Conservation (phyloP, 1,140 invertebrate species). For the Calliphora vicina region DNA sequence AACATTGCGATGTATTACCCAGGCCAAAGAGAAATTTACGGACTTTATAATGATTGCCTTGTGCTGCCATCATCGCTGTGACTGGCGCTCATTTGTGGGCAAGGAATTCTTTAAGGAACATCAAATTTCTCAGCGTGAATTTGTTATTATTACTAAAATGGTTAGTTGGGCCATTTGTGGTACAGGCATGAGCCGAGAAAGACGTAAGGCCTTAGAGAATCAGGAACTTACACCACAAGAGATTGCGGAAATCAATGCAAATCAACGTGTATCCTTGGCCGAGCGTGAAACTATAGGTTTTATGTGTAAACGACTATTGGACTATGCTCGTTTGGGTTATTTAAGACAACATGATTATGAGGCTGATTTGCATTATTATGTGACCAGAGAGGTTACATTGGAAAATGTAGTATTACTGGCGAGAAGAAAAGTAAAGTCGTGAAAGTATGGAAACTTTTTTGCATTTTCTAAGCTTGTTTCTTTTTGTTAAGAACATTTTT, state of each 20-base stretch:
- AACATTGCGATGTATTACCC: constrained; percentile 70
- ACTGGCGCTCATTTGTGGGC: constrained; percentile 75
- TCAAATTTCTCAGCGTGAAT: constrained; percentile 71
- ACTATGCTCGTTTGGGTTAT: constrained; percentile 76
- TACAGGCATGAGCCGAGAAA: constrained; percentile 66
- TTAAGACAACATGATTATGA: constrained; percentile 69
- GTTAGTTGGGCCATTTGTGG: constrained; percentile 88
- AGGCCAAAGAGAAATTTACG: constrained; percentile 46
- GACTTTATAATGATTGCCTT: constrained; percentile 78
- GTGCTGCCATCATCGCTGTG: constrained; percentile 88
- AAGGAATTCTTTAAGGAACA: constrained; percentile 67
- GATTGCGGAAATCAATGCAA: constrained; percentile 9
- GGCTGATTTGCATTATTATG: constrained; percentile 72
- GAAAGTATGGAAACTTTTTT: background rate
- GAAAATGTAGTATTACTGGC: constrained; percentile 83
- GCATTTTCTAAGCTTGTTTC: background rate
- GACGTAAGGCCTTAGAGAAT: constrained; percentile 50
- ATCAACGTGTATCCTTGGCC: constrained; percentile 50
- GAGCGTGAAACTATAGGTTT: constrained; percentile 73
- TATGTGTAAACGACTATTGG: constrained; percentile 78
- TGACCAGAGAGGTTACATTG: constrained; percentile 70
- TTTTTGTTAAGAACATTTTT: background rate
- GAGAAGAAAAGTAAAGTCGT: background rate
- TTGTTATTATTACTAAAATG: constrained; percentile 78
- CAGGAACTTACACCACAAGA: constrained; percentile 45